Conservation (phyloP, 1,140 invertebrate species). For the Ceratosolen solmsi region DNA sequence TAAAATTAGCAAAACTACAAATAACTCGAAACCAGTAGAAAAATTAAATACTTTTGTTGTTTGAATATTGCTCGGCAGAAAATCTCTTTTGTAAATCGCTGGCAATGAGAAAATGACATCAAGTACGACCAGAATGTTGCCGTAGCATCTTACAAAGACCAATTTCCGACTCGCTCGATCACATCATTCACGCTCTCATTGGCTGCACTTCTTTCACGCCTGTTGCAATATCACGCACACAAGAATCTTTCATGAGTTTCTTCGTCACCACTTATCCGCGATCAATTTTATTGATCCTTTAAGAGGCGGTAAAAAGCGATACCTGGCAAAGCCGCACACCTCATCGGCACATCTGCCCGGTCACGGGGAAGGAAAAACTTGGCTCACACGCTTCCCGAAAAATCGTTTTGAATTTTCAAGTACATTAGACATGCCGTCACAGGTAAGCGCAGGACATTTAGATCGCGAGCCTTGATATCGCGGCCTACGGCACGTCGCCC, state of each 20-base stretch:
- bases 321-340: not conserved
- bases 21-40: too few species aligned
- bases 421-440: slow-evolving; percentile 37
- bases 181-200: not conserved
- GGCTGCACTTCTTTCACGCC: not conserved
- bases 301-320: not conserved
- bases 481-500: not conserved
- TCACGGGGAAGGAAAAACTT: not conserved
- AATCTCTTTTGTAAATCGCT: too few species aligned
- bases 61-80: too few species aligned
- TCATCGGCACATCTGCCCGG: not conserved
- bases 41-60: too few species aligned
- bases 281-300: slow-evolving; percentile 4
- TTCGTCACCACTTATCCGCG: not conserved
- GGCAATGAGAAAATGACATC: not conserved
- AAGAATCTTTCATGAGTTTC: not conserved
- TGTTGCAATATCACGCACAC: not conserved
- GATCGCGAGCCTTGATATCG: slow-evolving; percentile 31
- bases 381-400: not conserved
- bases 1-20: too few species aligned
- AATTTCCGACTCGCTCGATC: not conserved
- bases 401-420: slow-evolving; percentile 32
- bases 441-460: slow-evolving; percentile 18
- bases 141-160: not conserved
- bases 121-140: not conserved